These are phyloP conservation scores for Xestia rhomboidea DNA, from an alignment of 2,888 invertebrate genomes.

Conservation along the genomic window DNA sequence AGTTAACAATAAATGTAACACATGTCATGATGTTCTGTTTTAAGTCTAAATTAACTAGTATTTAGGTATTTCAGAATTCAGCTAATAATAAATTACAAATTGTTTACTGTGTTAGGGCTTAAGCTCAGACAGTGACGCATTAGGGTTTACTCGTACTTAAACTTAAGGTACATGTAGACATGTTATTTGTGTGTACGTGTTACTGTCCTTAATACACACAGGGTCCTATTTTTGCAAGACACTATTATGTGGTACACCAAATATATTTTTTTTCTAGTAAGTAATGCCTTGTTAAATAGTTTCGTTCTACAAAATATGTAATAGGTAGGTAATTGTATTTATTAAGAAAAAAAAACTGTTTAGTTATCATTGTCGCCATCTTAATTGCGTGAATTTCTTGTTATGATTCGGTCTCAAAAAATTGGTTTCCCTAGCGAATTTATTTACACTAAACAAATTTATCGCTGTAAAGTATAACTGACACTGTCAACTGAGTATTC, in stretches of 20 bases:
- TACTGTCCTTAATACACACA: constrained; percentile 9
- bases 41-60: not conserved
- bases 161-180: constrained; percentile 1
- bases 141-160: not conserved
- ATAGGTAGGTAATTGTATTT: not conserved
- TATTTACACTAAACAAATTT: not conserved
- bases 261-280: constrained; percentile 1
- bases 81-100: constrained; percentile 4
- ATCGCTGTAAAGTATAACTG: not conserved
- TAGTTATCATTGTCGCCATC: not conserved
- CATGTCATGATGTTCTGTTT: too few species aligned
- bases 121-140: not conserved
- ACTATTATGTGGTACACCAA: constrained; percentile 5
- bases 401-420: not conserved
- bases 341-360: not conserved
- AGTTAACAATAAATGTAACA: too few species aligned
- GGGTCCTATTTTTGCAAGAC: not conserved
- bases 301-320: not conserved
- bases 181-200: constrained; percentile 17
- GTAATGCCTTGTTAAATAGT: not conserved
- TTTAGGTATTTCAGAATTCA: not conserved
- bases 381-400: not conserved
- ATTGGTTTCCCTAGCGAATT: not conserved
- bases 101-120: constrained; percentile 1
- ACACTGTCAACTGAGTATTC: not conserved